Base-by-base conservation (phyloP, 2,888 invertebrate genomes). In the Dryobota labecula region DNA sequence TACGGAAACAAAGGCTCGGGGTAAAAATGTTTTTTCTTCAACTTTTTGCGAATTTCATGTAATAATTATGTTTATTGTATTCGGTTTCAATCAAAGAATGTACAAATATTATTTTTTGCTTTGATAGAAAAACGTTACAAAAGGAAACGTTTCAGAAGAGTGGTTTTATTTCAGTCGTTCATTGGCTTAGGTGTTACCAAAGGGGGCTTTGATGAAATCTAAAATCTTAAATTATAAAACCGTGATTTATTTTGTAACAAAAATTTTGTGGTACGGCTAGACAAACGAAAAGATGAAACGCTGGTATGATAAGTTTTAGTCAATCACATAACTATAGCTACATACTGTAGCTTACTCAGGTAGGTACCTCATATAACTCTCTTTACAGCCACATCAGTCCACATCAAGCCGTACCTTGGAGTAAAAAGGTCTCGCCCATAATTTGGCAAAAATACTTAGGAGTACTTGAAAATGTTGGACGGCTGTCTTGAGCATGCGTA, bases 401-500 rank as follows among this genome's bases (percentile, higher is more conserved):
- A 58, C 62, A 57, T 72, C 64, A 73, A 70, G 74, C 30, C 51
- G 67, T 57, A 60, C 58, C 63, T 43, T 62, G 54, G 76, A 66
- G 72, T 84, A 80, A 85, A 85, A 83, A 85, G 80, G 83, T 83
- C 83, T 86, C 78, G 79, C 67, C 80, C 81, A 87, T 89, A 92
- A 92, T 91, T 92, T 90, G 89, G 89, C 87, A 89, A 90, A 89
- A 91, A 90, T 90, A 86, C 88, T 89, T 83, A 84, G 84, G 84
- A 88, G 87, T 87, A 87, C 91, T 93, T 87, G 87, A 90, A 88
- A 90, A 86, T 87, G 89, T 88, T 87, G 88, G 89, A 84, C 88
- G 91, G 90, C 88, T 90, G 93, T 92, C 92, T 89, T 70, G 86
- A 91, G 91, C 92, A 92, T 91, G 90, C 91, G 90, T 89, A 89